A percentile compares a stretch with the other conserved stretches of the same genome.
Evolutionary conservation across 2,888 invertebrate species (phyloP).

Genomic region (Drosophila emarginata): DNA sequence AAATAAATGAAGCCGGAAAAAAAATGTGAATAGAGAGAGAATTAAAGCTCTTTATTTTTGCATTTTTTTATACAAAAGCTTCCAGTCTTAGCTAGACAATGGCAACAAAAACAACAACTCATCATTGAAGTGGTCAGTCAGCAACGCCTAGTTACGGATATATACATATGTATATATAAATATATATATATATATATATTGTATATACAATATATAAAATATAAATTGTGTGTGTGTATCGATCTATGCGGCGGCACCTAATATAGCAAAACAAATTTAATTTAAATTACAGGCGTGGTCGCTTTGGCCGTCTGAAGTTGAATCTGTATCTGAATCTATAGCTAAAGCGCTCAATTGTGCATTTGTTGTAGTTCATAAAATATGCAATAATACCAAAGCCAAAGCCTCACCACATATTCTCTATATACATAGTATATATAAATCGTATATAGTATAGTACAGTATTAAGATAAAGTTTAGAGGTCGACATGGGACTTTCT

Average conservation of each 20-base stretch:
- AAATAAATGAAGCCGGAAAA: slow-evolving; percentile 25
- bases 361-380: slow-evolving; percentile 69
- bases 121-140: slow-evolving; percentile 68
- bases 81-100: slow-evolving; percentile 40
- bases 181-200: slow-evolving; percentile 26
- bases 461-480: slow-evolving; percentile 70
- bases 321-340: slow-evolving; percentile 19
- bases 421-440: not conserved
- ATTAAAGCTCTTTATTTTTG: slow-evolving; percentile 8
- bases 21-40: slow-evolving; percentile 11
- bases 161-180: slow-evolving; percentile 20
- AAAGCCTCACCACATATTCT: slow-evolving; percentile 43
- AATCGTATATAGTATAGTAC: slow-evolving; percentile 17
- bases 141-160: slow-evolving; percentile 67
- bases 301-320: slow-evolving; percentile 44
- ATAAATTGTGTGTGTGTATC: slow-evolving; percentile 17
- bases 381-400: slow-evolving; percentile 68
- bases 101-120: slow-evolving; percentile 62
- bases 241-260: slow-evolving; percentile 68
- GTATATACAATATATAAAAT: no score
- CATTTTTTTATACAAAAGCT: slow-evolving; percentile 27
- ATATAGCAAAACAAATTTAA: slow-evolving; percentile 76
- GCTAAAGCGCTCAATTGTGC: slow-evolving; percentile 65
- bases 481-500: slow-evolving; percentile 74
- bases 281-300: slow-evolving; percentile 77